Evolutionary conservation across 1,140 invertebrate genomes (phyloP), one percentile per base, ranked within the genome.

Genomic region (Mamestra configurata): DNA sequence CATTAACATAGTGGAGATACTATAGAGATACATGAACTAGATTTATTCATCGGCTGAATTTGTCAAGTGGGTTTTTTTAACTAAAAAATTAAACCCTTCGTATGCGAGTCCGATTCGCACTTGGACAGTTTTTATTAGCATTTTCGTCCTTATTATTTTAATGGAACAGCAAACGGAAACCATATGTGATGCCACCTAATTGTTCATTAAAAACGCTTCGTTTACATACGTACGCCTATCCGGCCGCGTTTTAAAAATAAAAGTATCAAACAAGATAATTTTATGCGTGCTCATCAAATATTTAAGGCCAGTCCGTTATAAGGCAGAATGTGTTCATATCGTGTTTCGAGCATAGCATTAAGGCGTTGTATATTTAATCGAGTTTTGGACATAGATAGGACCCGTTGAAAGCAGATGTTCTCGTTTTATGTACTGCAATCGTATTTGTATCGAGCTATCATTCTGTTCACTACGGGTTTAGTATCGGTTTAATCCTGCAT

Each of bases 161-260:
- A 24, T 22, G 53, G 53, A 15, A 40, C 35, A 40, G 61, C n/a
- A 40, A 40, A 40, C 61, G 8, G 10, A 11, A 64, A 37, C 59
- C 59, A 35, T 40, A 40, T 35, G 59, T 35, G 31, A 64, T 37
- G 35, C 40, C 13, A n/a, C 22, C 66, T 70, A 70, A 70, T 70
- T 70, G 66, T 70, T 70, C 66, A 46, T 70, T 46, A 70, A 70
- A 61, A 27, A 20, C 22, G 43, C 43, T 70, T 70, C 40, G 43
- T 49, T 49, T 27, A 10, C 37, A 51, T 35, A 71, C 1, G n/a
- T 35, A 71, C 61, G 27, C 49, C 46, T 53, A 35, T 35, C 46
- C 24, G 68, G 68, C 53, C 5, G 24, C 24, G 24, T 71, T 46
- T 53, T 24, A 53, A 53, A 71, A 71, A 35, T 51, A 53, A 53